These are phyloP conservation scores for Heliconius congener DNA, from an alignment of 1,140 invertebrate genomes.

Conservation along the genomic window DNA sequence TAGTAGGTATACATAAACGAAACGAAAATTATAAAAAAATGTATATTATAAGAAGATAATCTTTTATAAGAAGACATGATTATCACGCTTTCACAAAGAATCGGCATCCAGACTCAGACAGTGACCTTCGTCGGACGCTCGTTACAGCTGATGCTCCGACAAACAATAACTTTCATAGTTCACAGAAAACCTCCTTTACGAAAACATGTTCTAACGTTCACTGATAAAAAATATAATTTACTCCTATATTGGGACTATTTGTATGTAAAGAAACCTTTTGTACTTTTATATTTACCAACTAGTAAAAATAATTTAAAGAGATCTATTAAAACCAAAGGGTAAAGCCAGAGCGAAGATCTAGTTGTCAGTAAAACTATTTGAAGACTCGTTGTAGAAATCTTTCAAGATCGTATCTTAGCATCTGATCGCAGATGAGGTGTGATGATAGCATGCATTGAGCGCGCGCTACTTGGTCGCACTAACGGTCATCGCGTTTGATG, in stretches of 20 bases:
- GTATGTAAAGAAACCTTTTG: too few relatives aligned
- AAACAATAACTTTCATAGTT: background rate
- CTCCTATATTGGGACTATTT: too few relatives aligned
- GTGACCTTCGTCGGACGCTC: background rate
- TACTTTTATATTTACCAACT: background rate
- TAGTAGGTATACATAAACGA: background rate
- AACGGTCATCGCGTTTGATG: constrained; percentile 21
- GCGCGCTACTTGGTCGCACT: constrained; percentile 16
- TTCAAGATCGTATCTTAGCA: constrained; percentile 7
- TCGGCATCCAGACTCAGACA: background rate
- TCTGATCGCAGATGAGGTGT: constrained; percentile 16
- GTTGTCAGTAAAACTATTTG: background rate
- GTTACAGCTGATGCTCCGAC: background rate
- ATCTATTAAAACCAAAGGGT: background rate
- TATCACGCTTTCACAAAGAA: background rate
- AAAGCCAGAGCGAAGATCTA: background rate
- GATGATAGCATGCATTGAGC: constrained; percentile 22
- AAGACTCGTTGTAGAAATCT: constrained; percentile 20
- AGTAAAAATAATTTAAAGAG: background rate
- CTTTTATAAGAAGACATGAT: background rate
- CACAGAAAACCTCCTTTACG: background rate
- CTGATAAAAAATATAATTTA: too few relatives aligned
- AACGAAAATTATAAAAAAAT: too few relatives aligned
- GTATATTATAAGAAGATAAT: background rate
- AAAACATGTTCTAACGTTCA: too few relatives aligned